Evolutionary conservation across 2,797 vertebrate species (phyloP).

Genomic region (Gallirallus australis): DNA sequence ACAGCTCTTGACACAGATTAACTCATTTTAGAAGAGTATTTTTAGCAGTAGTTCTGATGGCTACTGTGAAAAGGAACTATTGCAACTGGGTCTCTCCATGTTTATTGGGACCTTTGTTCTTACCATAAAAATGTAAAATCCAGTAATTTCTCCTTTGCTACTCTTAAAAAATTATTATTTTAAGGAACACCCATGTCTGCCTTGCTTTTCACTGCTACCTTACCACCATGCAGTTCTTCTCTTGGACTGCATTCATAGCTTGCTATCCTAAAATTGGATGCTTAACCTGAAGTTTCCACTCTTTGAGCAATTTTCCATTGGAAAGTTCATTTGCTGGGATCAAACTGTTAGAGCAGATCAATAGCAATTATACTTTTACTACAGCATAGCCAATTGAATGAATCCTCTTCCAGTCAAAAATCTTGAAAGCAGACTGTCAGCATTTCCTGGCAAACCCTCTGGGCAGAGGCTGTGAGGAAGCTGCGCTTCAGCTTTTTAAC

Average conservation of each 20-base stretch:
- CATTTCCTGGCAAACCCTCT: background rate
- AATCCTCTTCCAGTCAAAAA: background rate
- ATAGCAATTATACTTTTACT: background rate
- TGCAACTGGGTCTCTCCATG: background rate
- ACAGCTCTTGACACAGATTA: background rate
- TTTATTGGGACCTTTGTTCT: background rate
- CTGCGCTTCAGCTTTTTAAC: background rate
- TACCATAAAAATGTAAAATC: background rate
- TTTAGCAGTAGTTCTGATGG: background rate
- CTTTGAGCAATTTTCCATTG: slow-evolving; percentile 16
- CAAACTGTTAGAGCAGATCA: slow-evolving; percentile 37
- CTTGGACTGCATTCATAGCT: background rate
- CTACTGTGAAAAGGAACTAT: background rate
- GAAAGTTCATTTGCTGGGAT: background rate
- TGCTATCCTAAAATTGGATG: background rate
- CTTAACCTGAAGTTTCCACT: background rate
- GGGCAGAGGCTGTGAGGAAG: background rate
- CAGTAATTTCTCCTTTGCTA: background rate
- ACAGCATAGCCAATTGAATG: background rate
- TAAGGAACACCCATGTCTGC: background rate
- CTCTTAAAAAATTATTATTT: background rate
- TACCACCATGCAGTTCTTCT: background rate
- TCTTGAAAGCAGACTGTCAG: background rate
- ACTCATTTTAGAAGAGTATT: background rate
- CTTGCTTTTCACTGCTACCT: background rate